Percentiles rank a stretch among this genome's conserved stretches.
Conservation (phyloP, 2,113 vertebrate genomes). For the Grantiella picta region DNA sequence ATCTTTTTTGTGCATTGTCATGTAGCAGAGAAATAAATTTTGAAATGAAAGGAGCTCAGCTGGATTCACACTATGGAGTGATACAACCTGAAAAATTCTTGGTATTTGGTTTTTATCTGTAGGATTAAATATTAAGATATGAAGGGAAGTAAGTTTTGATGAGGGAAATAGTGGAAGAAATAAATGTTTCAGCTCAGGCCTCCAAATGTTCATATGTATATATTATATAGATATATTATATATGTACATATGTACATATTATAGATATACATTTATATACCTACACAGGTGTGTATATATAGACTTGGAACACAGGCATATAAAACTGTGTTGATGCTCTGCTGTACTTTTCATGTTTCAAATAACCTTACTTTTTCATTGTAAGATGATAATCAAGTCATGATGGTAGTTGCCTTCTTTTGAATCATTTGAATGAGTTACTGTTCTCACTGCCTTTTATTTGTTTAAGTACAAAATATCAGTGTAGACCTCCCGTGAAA, state of each 20-base stretch:
- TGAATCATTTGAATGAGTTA: background rate
- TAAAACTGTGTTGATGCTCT: background rate
- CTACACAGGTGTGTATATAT: background rate
- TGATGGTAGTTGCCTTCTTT: background rate
- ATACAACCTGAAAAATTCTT: background rate
- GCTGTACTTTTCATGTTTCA: background rate
- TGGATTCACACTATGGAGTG: background rate
- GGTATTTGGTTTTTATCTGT: background rate
- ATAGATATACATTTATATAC: background rate
- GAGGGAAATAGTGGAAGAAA: background rate
- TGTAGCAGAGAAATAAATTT: background rate
- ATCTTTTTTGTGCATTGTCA: background rate
- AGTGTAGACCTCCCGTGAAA: background rate
- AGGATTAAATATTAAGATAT: background rate
- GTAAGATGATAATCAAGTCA: background rate
- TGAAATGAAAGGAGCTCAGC: background rate
- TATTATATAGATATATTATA: background rate
- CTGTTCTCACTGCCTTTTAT: background rate
- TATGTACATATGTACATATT: background rate
- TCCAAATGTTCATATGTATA: background rate
- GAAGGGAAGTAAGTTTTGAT: background rate
- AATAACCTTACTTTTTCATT: background rate
- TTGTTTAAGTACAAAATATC: background rate
- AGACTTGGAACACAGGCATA: background rate
- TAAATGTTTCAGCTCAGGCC: background rate